A percentile compares a stretch with the other conserved stretches of the same genome.
These are phyloP conservation scores for Hemiscyllium ocellatum DNA, from an alignment of 2,113 vertebrate species.

Conservation along the genomic window DNA sequence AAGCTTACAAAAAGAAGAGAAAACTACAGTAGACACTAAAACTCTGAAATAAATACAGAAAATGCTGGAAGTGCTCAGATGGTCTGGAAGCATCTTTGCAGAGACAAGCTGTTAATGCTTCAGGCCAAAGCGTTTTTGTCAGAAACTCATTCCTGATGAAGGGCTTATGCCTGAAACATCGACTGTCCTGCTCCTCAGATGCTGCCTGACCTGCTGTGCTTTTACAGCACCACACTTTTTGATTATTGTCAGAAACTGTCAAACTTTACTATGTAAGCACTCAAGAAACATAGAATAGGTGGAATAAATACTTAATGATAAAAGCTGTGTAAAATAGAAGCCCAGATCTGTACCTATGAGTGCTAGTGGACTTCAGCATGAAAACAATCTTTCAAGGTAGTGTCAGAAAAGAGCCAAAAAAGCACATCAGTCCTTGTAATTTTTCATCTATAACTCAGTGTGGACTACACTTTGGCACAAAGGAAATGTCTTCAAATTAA, in stretches of 20 bases:
- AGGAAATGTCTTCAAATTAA: not conserved
- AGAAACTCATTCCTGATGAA: too few species aligned
- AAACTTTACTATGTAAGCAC: not conserved
- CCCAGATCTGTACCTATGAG: not conserved
- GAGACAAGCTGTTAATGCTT: too few species aligned
- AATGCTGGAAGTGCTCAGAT: too few species aligned
- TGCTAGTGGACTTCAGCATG: not conserved
- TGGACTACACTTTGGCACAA: not conserved
- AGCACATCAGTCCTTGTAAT: not conserved
- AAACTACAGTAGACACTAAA: too few species aligned
- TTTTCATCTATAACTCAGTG: not conserved
- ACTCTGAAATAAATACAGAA: too few species aligned
- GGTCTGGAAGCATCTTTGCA: too few species aligned
- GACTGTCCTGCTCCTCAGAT: too few species aligned
- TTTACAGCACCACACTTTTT: too few species aligned
- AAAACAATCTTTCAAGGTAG: not conserved
- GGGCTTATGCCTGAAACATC: too few species aligned
- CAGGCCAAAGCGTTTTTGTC: too few species aligned
- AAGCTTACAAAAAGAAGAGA: not conserved
- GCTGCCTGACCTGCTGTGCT: too few species aligned
- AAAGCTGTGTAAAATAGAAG: not conserved
- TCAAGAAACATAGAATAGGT: not conserved
- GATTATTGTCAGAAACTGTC: too few species aligned
- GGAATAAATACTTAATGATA: not conserved
- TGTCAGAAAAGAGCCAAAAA: not conserved